Percentiles rank a stretch among this genome's conserved stretches.
Conservation (phyloP, 2,888 invertebrate genomes). For the Stenurella melanura region DNA sequence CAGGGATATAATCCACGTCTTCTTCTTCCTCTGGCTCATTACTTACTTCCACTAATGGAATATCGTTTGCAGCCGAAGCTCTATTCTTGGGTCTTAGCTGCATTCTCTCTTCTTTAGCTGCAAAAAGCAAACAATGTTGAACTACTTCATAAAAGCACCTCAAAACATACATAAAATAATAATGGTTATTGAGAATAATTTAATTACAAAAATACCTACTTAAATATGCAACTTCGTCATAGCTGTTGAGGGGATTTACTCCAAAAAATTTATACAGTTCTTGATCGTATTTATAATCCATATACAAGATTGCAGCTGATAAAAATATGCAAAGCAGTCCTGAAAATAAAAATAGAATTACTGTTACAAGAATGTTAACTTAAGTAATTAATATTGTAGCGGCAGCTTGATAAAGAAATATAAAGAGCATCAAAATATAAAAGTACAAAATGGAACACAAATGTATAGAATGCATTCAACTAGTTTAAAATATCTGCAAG, state of each 20-base stretch:
- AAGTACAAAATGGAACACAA: no score
- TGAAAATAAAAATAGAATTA: constrained; percentile 58
- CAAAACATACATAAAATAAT: no score
- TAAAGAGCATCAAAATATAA: no score
- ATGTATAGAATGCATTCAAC: no score
- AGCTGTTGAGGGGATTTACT: constrained; percentile 74
- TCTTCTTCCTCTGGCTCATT: constrained; percentile 38
- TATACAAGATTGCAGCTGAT: constrained; percentile 70
- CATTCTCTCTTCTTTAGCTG: constrained; percentile 57
- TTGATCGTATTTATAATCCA: constrained; percentile 73
- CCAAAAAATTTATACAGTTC: constrained; percentile 74
- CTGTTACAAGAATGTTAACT: background rate
- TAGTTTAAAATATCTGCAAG: no score
- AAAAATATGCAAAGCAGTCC: constrained; percentile 74
- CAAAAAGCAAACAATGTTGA: constrained; percentile 32
- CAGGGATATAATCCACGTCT: constrained; percentile 56
- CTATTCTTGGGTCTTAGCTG: constrained; percentile 48
- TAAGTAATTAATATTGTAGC: no score
- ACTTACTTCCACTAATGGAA: constrained; percentile 51
- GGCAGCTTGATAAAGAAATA: no score
- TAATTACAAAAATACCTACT: constrained; percentile 66
- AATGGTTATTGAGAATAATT: background rate
- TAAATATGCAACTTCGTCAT: constrained; percentile 73
- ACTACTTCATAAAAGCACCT: no score
- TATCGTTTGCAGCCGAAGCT: constrained; percentile 31